These are phyloP conservation scores for Drosophila pegasa DNA, from an alignment of 2,888 invertebrate species.

Conservation along the genomic window DNA sequence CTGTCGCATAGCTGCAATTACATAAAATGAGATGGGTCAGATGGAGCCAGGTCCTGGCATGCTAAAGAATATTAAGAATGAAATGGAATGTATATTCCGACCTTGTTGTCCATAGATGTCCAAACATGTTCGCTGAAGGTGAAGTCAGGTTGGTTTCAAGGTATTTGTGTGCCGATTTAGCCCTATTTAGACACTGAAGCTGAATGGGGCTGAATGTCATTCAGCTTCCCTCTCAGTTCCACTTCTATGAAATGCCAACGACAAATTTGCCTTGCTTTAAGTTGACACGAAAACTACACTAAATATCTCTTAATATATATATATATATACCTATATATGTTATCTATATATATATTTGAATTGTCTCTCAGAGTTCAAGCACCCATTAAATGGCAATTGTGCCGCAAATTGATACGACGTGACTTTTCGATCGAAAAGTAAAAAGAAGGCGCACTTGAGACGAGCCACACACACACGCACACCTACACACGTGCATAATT, in stretches of 20 bases:
- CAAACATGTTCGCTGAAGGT: too few relatives aligned
- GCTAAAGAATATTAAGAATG: too few relatives aligned
- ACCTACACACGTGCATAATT: slow-evolving; percentile 59
- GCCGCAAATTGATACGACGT: slow-evolving; percentile 80
- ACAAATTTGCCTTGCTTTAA: background rate
- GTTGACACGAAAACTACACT: background rate
- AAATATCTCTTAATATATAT: background rate
- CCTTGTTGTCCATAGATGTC: too few relatives aligned
- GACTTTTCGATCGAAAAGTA: slow-evolving; percentile 73
- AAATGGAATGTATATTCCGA: too few relatives aligned
- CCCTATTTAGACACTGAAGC: too few relatives aligned
- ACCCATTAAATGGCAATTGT: slow-evolving; percentile 81
- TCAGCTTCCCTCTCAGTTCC: too few relatives aligned
- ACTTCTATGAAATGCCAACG: background rate
- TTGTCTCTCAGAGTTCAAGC: slow-evolving; percentile 61
- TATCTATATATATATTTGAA: background rate
- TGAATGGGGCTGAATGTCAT: too few relatives aligned
- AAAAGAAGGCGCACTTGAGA: slow-evolving; percentile 71
- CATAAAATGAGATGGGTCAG: too few relatives aligned
- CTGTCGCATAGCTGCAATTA: too few relatives aligned
- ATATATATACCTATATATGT: background rate
- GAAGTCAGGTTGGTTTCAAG: too few relatives aligned
- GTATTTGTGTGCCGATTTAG: too few relatives aligned
- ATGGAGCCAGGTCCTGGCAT: too few relatives aligned
- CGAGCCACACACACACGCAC: slow-evolving; percentile 37